Base-by-base conservation (phyloP, 2,888 invertebrate genomes). In the Augiades crinisus region DNA sequence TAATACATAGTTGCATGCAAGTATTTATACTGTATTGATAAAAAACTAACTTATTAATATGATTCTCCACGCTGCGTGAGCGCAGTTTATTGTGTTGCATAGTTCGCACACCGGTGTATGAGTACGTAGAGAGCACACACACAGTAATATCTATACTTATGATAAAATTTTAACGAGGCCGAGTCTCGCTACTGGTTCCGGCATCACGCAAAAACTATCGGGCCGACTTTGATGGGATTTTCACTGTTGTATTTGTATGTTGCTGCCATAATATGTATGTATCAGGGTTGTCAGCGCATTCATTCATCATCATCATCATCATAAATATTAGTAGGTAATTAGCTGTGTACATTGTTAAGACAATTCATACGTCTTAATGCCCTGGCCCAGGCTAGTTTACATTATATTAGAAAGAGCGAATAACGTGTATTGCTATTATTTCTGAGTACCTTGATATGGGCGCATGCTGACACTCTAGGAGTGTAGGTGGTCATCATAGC, bases 11-110 rank as follows among this genome's bases (percentile, higher is more conserved):
- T 58, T 58, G 58, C 58, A 58, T 55, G 55, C 51, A 53, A 51
- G 27, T 51, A 59, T 57, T 57, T 57, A 60, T 62, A 62, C 60
- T 61, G 60, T 62, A 70, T 70, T 72, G 66, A 70, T 75, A 74
- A 76, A 75, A 75, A 75, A 55, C 53, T 56, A 50, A 65, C 65
- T 71, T 75, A 75, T 75, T 73, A 75, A 74, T 73, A 77, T 73
- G 68, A 72, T 72, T 68, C 68, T 68, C 67, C 67, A 72, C 72
- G 73, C 66, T 64, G 64, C 61, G 58, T 66, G 71, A 53, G 60
- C 68, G 57, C 56, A 40, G 56, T 61, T 62, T 63, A 61, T 64
- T 64, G 59, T 60, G 50, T 50, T 49, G 49, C 58, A 56, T 38
- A 51, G 58, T 59, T 54, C 54, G 54, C 56, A 51, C 57, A 55